Conservation (phyloP, 2,113 vertebrate species). For the Sardina pilchardus region DNA sequence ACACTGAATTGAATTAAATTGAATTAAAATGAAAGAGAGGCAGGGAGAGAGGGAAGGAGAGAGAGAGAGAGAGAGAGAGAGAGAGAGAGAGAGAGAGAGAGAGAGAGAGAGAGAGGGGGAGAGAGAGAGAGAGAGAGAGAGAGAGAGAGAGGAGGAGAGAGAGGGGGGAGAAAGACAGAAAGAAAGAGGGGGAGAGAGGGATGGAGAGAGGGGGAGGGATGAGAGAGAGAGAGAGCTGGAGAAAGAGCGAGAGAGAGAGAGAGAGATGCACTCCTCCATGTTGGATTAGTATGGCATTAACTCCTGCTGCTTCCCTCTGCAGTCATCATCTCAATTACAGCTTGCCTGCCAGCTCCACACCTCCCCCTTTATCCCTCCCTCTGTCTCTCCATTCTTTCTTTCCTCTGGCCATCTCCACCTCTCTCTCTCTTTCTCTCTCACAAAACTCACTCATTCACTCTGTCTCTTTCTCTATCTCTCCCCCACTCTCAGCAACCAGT, state of each 20-base stretch:
- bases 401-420: neutral
- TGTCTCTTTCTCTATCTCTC: neutral
- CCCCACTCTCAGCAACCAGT: neutral
- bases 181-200: neutral
- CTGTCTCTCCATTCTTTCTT: neutral
- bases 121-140: neutral
- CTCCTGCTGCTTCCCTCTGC: neutral
- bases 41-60: neutral
- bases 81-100: neutral
- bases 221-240: neutral
- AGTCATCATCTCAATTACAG: neutral
- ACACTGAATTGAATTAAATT: constrained; percentile 1
- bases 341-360: neutral
- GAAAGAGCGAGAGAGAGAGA: neutral
- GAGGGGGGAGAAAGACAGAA: neutral
- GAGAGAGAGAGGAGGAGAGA: neutral
- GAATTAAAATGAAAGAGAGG: neutral
- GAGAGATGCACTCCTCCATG: neutral
- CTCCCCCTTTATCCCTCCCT: neutral
- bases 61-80: neutral
- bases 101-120: neutral
- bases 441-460: neutral
- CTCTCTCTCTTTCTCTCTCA: neutral
- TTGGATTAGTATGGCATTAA: constrained; percentile 6
- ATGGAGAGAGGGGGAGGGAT: neutral